These are phyloP conservation scores for Albula glossodonta DNA, from an alignment of 2,113 vertebrate genomes.

Conservation along the genomic window DNA sequence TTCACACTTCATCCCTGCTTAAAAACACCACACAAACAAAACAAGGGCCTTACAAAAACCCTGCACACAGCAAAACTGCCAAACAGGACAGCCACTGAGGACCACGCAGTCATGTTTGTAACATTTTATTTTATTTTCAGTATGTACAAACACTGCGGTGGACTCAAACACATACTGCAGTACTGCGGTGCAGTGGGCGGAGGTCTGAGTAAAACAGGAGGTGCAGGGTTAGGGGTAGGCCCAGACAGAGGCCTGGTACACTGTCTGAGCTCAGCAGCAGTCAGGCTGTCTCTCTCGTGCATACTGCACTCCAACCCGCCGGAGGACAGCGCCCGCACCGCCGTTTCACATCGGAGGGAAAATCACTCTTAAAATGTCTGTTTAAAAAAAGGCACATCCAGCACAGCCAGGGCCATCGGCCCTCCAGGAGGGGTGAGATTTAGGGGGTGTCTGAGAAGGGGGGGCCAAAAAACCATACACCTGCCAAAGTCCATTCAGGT, in stretches of 20 bases:
- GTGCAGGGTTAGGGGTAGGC: too few relatives aligned
- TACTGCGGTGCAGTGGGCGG: not conserved
- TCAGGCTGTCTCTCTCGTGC: too few relatives aligned
- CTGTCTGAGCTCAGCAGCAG: too few relatives aligned
- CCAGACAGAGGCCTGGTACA: too few relatives aligned
- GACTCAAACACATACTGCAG: constrained; percentile 40
- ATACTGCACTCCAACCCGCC: not conserved
- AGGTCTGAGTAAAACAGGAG: constrained; percentile 11
- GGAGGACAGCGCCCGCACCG: not conserved
- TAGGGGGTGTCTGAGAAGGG: not conserved
- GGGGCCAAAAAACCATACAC: not conserved
- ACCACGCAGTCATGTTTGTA: too few relatives aligned
- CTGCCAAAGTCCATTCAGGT: not conserved
- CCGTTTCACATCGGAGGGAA: not conserved
- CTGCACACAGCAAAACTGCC: too few relatives aligned
- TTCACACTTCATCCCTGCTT: constrained; percentile 33
- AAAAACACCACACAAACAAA: constrained; percentile 24
- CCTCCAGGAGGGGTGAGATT: not conserved
- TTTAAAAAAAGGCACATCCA: not conserved
- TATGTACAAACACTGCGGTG: constrained; percentile 67
- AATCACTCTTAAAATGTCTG: not conserved
- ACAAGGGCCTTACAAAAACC: not conserved
- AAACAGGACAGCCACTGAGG: too few relatives aligned
- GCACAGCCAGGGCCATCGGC: too few relatives aligned
- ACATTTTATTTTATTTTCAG: constrained; percentile 16